These are phyloP conservation scores for Endotricha flammealis DNA, from an alignment of 2,888 invertebrate genomes.

Conservation along the genomic window DNA sequence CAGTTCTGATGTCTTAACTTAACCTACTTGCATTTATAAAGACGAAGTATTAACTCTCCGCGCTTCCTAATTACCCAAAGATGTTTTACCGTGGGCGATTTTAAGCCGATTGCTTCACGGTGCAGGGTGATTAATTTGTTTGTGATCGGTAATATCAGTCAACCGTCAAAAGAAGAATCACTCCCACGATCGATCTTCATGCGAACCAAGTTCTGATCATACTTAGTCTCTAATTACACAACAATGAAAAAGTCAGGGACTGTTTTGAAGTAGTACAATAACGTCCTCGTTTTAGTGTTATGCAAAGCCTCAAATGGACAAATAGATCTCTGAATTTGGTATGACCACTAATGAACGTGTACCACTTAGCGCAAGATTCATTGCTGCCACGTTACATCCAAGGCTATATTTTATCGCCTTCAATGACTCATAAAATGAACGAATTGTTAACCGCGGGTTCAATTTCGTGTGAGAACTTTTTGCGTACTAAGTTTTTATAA, in stretches of 20 bases:
- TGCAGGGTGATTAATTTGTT: constrained; percentile 52
- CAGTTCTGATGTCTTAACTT: constrained; percentile 21
- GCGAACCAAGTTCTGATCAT: constrained; percentile 37
- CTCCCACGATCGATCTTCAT: constrained; percentile 56
- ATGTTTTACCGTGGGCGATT: constrained; percentile 37
- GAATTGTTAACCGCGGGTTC: constrained; percentile 45
- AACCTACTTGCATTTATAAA: constrained; percentile 25
- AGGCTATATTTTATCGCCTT: constrained; percentile 38
- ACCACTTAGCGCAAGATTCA: constrained; percentile 31
- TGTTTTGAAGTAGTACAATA: constrained; percentile 23
- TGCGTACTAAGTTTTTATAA: constrained; percentile 22
- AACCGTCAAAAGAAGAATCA: constrained; percentile 52
- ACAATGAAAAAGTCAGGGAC: constrained; percentile 44
- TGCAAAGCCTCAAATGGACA: constrained; percentile 25
- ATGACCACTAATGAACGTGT: constrained; percentile 32
- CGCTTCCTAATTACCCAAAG: constrained; percentile 38
- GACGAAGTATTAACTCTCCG: constrained; percentile 9
- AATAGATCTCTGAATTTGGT: constrained; percentile 33
- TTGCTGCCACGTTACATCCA: constrained; percentile 27
- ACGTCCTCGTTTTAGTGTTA: constrained; percentile 29
- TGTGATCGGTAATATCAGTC: constrained; percentile 70
- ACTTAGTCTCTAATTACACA: constrained; percentile 40
- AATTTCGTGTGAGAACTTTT: constrained; percentile 40
- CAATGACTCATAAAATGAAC: constrained; percentile 49
- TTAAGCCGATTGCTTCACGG: constrained; percentile 40